Evolutionary conservation across 2,888 invertebrate genomes (phyloP).

Genomic region (Cephonodes hylas): DNA sequence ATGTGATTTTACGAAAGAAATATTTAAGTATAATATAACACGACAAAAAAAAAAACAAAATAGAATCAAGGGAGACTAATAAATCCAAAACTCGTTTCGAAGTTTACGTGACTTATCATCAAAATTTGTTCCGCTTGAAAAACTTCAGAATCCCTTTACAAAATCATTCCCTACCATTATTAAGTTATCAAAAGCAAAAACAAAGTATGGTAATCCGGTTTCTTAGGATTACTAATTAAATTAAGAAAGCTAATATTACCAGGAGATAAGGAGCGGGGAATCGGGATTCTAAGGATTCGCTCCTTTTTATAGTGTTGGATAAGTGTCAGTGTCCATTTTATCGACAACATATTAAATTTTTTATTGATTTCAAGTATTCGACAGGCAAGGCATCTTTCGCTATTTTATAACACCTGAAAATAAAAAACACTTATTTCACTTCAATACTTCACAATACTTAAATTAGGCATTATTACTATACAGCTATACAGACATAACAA

Average conservation of each 20-base stretch:
- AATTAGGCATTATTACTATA: too few relatives aligned
- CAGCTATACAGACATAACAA: too few relatives aligned
- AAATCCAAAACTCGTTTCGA: too few relatives aligned
- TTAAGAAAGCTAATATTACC: conserved; percentile 9
- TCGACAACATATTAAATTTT: not conserved
- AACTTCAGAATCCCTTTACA: not conserved
- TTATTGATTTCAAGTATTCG: not conserved
- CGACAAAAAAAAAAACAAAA: too few relatives aligned
- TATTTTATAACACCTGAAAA: too few relatives aligned
- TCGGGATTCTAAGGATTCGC: not conserved
- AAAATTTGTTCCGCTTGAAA: not conserved
- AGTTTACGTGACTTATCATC: too few relatives aligned
- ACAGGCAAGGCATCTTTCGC: too few relatives aligned
- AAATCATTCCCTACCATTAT: not conserved
- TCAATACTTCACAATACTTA: too few relatives aligned
- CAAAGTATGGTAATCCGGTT: not conserved
- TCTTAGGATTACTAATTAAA: conserved; percentile 11
- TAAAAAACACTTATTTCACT: too few relatives aligned
- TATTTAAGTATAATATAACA: too few relatives aligned
- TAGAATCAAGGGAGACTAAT: too few relatives aligned
- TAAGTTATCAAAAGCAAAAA: not conserved
- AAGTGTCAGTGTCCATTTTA: not conserved
- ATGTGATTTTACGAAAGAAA: too few relatives aligned
- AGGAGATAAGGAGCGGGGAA: not conserved
- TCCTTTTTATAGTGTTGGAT: not conserved